phyloP scores from a whole-genome alignment of 2,888 invertebrate species.

The Biston betularia region DNA sequence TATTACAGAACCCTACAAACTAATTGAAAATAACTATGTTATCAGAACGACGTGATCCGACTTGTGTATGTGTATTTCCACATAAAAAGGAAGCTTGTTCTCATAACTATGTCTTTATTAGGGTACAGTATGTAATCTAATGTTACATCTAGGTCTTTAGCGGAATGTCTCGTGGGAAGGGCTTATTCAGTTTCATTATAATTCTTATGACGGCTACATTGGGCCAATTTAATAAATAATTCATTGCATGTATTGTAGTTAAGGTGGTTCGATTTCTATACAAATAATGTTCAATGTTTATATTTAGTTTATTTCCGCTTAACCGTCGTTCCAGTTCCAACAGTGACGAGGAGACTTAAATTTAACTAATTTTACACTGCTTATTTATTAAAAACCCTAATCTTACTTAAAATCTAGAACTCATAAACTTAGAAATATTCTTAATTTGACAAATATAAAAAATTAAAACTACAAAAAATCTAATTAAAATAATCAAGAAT shows the following conservation, averaged over 20 bases:
- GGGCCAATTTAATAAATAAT: conserved; percentile 1
- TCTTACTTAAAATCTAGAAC: no score
- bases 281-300: no score
- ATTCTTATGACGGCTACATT: conserved; percentile 17
- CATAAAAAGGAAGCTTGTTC: conserved; percentile 7
- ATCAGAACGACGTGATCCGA: background rate
- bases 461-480: no score
- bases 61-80: conserved; percentile 1
- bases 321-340: no score
- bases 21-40: background rate
- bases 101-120: conserved; percentile 16
- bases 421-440: no score
- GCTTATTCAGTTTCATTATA: conserved; percentile 24
- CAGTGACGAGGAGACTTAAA: no score
- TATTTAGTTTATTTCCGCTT: no score
- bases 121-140: conserved; percentile 17
- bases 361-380: no score
- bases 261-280: no score
- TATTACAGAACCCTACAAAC: background rate
- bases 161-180: conserved; percentile 2
- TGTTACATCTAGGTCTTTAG: conserved; percentile 16
- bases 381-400: no score
- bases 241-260: background rate
- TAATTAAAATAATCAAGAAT: no score
- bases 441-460: no score